Evolutionary conservation across 2,797 vertebrate species (phyloP), one percentile per base, ranked within the genome.

Genomic region (Sylvia borin): DNA sequence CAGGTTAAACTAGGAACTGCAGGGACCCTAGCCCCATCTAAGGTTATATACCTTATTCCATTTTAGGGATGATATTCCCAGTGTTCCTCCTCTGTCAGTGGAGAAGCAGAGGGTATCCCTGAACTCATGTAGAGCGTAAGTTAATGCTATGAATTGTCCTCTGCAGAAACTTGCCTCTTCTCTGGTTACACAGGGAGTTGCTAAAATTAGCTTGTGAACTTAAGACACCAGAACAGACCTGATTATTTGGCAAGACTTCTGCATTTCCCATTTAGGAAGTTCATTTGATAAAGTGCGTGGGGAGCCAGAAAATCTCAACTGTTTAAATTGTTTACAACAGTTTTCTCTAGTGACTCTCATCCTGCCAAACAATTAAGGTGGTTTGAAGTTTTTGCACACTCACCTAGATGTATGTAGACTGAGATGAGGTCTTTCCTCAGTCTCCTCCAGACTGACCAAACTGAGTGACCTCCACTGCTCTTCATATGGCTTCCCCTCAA

Each of bases 281-380:
- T 94, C 47, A 55, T 70, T 87, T 71, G 58, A 92, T 78, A 87
- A 96, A 90, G 67, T 62, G 21, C 1, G 5, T 10, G 11, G 34
- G 64, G 17, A 94, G 81, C n/a, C 81, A 77, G 66, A 75, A 94
- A 89, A 95, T 57, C 51, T 66, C 79, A 85, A 92, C 51, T 76
- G 14, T 66, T 87, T 83, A 42, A 66, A 80, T 34, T 64, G 34
- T 66, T 90, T 80, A 66, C 40, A 88, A 77, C 29, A 75, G 22
- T 90, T 94, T 95, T 80, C 54, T 74, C 34, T 64, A 54, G 68
- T 54, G 81, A 88, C 51, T 84, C 85, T 88, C 72, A 82, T 55
- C 61, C 85, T 90, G 38, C 26, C 66, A 92, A 92, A 76, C 51
- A 92, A 72, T 62, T 48, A 65, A 74, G 2, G 29, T 25, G 10